Evolutionary conservation across 2,113 vertebrate species (phyloP).

Genomic region (Mobula hypostoma): DNA sequence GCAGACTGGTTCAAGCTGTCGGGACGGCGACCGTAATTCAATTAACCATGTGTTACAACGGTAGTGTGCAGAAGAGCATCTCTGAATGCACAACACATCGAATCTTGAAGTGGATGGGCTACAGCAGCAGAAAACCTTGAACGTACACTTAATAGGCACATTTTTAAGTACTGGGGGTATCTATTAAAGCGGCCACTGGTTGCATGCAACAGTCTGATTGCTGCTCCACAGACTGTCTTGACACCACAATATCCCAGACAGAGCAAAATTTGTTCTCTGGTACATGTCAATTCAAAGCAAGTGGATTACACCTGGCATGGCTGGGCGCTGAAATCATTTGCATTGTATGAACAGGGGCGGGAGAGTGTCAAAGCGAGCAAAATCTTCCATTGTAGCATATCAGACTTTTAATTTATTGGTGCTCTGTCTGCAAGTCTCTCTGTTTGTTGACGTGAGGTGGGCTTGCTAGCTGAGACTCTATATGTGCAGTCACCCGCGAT

Average conservation of each 20-base stretch:
- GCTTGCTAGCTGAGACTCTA: not conserved
- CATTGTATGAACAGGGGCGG: not conserved
- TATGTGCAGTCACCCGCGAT: conserved; percentile 33
- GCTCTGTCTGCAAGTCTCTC: not conserved
- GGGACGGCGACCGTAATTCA: too few relatives aligned
- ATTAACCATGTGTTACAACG: too few relatives aligned
- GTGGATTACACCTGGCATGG: not conserved
- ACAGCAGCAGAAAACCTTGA: too few relatives aligned
- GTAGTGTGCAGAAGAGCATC: too few relatives aligned
- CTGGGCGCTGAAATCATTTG: not conserved
- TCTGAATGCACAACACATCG: too few relatives aligned
- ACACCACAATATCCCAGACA: not conserved
- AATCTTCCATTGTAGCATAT: not conserved
- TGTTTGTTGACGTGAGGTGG: conserved; percentile 17
- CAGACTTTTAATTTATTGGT: not conserved
- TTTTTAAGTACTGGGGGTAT: too few relatives aligned
- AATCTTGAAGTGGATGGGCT: too few relatives aligned
- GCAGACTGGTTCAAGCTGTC: too few relatives aligned
- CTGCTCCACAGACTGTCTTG: not conserved
- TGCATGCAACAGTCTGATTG: not conserved
- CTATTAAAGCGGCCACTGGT: not conserved
- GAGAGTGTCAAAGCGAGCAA: not conserved
- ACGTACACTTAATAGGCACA: too few relatives aligned
- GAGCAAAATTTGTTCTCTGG: not conserved
- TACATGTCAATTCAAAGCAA: not conserved